These are phyloP conservation scores for Yasuhikotakia modesta DNA, from an alignment of 2,797 vertebrate species.

Conservation along the genomic window DNA sequence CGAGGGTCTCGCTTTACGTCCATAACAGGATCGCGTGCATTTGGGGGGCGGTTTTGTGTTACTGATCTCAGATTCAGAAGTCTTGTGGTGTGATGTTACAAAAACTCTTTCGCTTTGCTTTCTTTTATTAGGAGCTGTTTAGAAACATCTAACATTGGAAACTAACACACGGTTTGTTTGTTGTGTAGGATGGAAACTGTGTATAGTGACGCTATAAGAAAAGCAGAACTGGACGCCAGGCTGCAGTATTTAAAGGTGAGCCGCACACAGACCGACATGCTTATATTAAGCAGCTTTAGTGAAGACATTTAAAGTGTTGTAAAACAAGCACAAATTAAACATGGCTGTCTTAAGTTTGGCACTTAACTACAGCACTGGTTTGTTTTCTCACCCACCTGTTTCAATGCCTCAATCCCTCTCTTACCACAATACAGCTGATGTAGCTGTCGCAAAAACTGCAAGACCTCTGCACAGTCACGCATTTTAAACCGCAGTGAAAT, in stretches of 20 bases:
- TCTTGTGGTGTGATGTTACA: constrained; percentile 55
- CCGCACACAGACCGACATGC: not conserved
- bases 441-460: constrained; percentile 23
- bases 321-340: constrained; percentile 7
- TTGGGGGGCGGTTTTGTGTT: constrained; percentile 57
- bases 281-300: not conserved
- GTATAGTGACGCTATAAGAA: constrained; percentile 88
- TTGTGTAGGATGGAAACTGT: constrained; percentile 83
- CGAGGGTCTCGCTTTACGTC: constrained; percentile 32
- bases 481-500: not conserved
- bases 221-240: constrained; percentile 90
- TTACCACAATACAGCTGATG: constrained; percentile 48
- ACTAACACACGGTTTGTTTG: not conserved
- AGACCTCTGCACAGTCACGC: not conserved
- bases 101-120: not conserved
- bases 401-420: constrained; percentile 37
- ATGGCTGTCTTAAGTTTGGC: constrained; percentile 27
- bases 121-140: constrained; percentile 54
- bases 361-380: constrained; percentile 12
- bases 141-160: not conserved
- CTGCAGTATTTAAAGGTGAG: constrained; percentile 93
- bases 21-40: constrained; percentile 50
- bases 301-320: too few species aligned
- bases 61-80: constrained; percentile 51
- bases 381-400: constrained; percentile 53